phyloP scores from a whole-genome alignment of 2,888 invertebrate species.

The Agrotis ipsilon region DNA sequence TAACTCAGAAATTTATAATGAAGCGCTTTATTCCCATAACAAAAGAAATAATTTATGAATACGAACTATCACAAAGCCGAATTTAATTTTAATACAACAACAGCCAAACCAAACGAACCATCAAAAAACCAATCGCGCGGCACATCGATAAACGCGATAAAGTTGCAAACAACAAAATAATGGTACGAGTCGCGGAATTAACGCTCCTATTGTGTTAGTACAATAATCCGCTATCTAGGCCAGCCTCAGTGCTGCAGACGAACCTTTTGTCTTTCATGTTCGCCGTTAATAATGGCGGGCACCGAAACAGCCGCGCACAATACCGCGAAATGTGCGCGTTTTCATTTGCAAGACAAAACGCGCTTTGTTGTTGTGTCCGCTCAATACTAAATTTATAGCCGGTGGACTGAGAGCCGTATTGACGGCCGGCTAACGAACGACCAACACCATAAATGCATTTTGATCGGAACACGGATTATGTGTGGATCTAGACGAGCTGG shows the following conservation, averaged over 20 bases:
- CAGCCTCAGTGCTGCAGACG: conserved; percentile 91
- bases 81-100: conserved; percentile 22
- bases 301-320: conserved; percentile 91
- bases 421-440: conserved; percentile 88
- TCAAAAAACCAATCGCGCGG: conserved; percentile 71
- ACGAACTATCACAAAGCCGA: background rate
- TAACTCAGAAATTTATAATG: background rate
- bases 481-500: conserved; percentile 49
- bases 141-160: conserved; percentile 89
- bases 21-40: background rate
- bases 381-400: conserved; percentile 91
- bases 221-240: conserved; percentile 91
- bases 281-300: conserved; percentile 91
- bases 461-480: conserved; percentile 76
- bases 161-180: conserved; percentile 90
- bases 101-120: conserved; percentile 42
- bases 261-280: conserved; percentile 92
- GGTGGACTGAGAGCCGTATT: conserved; percentile 88
- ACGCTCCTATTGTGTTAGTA: conserved; percentile 91
- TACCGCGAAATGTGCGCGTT: conserved; percentile 91
- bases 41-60: conserved; percentile 8
- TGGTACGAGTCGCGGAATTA: conserved; percentile 90
- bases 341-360: conserved; percentile 92
- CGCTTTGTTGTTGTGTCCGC: conserved; percentile 91
- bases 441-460: conserved; percentile 88